A percentile compares a stretch with the other conserved stretches of the same genome.
phyloP scores from a whole-genome alignment of 2,888 invertebrate species.

The Odontomyia ornata region DNA sequence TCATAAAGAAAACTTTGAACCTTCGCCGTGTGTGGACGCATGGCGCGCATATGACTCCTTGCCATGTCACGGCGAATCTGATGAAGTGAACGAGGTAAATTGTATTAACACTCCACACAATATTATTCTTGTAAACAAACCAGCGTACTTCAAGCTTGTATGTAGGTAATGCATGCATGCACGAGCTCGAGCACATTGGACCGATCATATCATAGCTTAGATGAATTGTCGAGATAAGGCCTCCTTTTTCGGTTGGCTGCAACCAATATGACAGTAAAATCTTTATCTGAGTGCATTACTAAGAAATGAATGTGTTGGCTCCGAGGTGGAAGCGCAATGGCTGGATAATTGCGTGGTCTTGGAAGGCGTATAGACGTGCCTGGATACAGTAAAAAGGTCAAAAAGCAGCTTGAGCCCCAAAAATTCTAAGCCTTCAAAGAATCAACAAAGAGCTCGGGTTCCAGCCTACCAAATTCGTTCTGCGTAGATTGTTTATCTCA shows the following conservation, averaged over 20 bases:
- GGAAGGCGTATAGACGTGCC: too few relatives aligned
- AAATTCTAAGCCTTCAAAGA: too few relatives aligned
- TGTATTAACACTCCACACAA: constrained; percentile 37
- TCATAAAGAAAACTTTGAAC: constrained; percentile 33
- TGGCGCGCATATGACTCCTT: background rate
- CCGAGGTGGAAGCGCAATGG: background rate
- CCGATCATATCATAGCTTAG: background rate
- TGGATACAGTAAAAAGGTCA: too few relatives aligned
- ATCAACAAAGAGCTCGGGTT: too few relatives aligned
- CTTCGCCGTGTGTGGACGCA: background rate
- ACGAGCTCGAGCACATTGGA: too few relatives aligned
- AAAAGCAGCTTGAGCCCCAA: too few relatives aligned
- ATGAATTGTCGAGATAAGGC: background rate
- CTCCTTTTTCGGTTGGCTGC: background rate
- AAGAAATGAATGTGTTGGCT: background rate
- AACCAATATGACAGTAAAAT: constrained; percentile 9
- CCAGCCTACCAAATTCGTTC: background rate
- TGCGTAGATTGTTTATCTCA: background rate
- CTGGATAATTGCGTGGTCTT: background rate
- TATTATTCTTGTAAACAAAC: constrained; percentile 27
- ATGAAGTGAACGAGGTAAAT: constrained; percentile 2
- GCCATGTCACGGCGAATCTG: background rate
- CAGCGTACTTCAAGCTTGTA: too few relatives aligned
- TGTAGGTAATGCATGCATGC: too few relatives aligned
- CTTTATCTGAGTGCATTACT: constrained; percentile 25